Evolutionary conservation across 2,888 invertebrate genomes (phyloP).

Genomic region (Saturnia japonica): DNA sequence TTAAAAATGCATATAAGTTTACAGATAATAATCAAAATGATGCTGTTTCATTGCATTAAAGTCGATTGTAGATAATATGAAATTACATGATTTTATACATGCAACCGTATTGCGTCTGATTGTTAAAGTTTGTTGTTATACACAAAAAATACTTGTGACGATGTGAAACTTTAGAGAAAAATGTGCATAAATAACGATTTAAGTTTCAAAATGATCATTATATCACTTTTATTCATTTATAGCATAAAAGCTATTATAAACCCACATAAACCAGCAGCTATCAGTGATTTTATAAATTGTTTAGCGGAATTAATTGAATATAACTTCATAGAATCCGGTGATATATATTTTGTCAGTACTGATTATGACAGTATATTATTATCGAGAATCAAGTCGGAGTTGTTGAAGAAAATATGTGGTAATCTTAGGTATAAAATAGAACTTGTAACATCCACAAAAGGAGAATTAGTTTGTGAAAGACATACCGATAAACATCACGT

Average conservation of each 20-base stretch:
- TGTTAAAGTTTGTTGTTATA: neutral
- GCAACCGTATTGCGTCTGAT: neutral
- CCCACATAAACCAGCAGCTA: constrained; percentile 43
- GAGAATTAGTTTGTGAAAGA: neutral
- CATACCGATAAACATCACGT: neutral
- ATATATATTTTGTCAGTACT: constrained; percentile 54
- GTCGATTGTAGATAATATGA: neutral
- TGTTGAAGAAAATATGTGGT: neutral
- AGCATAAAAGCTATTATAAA: neutral
- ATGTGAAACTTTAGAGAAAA: neutral
- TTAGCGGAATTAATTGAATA: constrained; percentile 47
- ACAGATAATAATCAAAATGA: neutral
- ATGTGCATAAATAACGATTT: neutral
- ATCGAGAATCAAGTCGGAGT: neutral
- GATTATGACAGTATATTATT: constrained; percentile 39
- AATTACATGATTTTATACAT: constrained; percentile 1
- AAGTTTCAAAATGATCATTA: neutral
- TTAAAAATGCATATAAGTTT: neutral
- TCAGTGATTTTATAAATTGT: constrained; percentile 54
- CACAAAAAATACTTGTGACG: neutral
- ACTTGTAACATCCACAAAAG: neutral
- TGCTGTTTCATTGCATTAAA: neutral
- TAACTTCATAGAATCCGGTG: constrained; percentile 53
- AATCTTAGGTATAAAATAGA: neutral
- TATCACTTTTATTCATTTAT: neutral